Evolutionary conservation across 2,797 vertebrate species (phyloP).

Genomic region (Pangasius larnaudii): DNA sequence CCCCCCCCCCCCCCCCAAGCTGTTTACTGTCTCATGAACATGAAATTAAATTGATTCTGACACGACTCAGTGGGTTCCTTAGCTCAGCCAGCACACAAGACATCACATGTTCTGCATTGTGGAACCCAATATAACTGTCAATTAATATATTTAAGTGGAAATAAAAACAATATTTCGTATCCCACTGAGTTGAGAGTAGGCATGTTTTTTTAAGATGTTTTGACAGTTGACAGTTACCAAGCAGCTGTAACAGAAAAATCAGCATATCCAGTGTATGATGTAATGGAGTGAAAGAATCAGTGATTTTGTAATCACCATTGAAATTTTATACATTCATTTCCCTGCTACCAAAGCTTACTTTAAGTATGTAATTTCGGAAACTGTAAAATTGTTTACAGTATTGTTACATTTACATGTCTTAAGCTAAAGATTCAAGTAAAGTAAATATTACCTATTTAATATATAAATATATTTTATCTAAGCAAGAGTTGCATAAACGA

Average conservation of each 20-base stretch:
- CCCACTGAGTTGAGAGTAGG: constrained; percentile 23
- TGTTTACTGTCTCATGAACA: constrained; percentile 43
- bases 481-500: not conserved
- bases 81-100: constrained; percentile 33
- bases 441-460: not conserved
- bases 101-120: constrained; percentile 28
- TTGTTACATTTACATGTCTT: not conserved
- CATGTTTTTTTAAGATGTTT: constrained; percentile 1
- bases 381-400: not conserved
- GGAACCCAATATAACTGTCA: constrained; percentile 18
- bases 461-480: not conserved
- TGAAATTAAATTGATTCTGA: constrained; percentile 60
- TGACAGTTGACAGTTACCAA: not conserved
- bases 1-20: constrained; percentile 43
- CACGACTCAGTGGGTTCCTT: constrained; percentile 40
- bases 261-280: not conserved
- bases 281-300: not conserved
- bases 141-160: constrained; percentile 19
- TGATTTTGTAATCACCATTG: not conserved
- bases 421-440: not conserved
- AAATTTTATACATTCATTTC: not conserved
- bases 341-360: constrained; percentile 5
- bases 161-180: constrained; percentile 28
- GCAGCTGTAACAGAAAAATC: constrained; percentile 3
- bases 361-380: not conserved